Conservation (phyloP, 2,888 invertebrate species). For the Hirudinaria manillensis region DNA sequence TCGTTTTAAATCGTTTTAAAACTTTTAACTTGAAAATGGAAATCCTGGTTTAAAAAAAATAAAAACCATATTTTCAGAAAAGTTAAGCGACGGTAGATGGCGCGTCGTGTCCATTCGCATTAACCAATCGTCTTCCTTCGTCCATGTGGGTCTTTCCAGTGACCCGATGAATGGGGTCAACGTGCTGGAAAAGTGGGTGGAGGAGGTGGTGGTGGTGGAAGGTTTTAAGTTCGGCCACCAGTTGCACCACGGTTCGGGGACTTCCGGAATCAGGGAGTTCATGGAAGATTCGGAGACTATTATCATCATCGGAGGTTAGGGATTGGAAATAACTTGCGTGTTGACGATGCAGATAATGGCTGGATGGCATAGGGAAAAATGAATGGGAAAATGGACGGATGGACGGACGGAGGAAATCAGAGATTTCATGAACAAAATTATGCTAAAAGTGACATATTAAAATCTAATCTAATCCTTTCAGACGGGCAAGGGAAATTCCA, state of each 20-base stretch:
- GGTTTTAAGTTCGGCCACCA: background rate
- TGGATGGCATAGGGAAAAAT: background rate
- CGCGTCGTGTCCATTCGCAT: background rate
- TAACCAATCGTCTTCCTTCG: background rate
- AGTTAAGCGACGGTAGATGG: constrained; percentile 6
- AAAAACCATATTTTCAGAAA: background rate
- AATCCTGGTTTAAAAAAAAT: no score
- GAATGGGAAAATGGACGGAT: background rate
- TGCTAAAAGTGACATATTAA: no score
- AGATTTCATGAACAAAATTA: no score
- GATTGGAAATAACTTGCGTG: background rate
- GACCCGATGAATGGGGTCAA: background rate
- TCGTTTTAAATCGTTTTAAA: no score
- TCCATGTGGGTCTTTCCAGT: background rate
- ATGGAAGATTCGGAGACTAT: background rate
- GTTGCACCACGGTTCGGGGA: background rate
- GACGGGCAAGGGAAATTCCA: no score
- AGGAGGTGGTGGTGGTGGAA: background rate
- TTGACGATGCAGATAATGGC: background rate
- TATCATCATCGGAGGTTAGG: background rate
- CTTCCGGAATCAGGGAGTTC: background rate
- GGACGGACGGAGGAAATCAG: background rate
- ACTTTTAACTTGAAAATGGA: no score
- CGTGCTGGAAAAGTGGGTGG: background rate
- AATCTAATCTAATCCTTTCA: no score